phyloP scores from a whole-genome alignment of 2,113 vertebrate genomes.

The Paraplagusia blochii region DNA sequence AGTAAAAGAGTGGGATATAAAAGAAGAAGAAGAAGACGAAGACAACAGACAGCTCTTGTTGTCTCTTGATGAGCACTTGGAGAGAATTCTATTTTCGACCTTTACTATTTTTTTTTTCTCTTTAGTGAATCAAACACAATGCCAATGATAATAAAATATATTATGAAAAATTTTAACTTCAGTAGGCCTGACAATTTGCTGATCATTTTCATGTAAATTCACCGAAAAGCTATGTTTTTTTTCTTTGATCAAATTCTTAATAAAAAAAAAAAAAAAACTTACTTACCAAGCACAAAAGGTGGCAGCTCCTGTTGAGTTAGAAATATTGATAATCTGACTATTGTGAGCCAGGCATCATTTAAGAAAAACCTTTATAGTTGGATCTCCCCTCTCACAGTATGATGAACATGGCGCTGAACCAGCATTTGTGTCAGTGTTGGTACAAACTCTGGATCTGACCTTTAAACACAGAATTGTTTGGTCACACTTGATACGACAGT shows the following conservation, averaged over 20 bases:
- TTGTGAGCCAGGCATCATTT: no score
- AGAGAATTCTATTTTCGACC: constrained; percentile 46
- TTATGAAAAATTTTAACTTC: background rate
- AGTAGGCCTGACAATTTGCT: background rate
- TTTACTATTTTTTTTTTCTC: constrained; percentile 15
- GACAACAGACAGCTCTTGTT: constrained; percentile 62
- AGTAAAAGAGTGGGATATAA: constrained; percentile 68
- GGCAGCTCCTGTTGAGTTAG: no score
- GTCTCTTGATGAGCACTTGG: constrained; percentile 52
- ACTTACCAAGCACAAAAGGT: no score
- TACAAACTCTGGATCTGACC: background rate
- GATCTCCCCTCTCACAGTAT: no score
- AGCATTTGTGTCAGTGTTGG: no score
- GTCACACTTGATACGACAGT: background rate
- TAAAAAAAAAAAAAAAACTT: no score
- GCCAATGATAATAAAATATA: background rate
- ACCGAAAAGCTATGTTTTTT: no score
- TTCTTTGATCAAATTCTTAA: no score
- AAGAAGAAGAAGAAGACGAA: constrained; percentile 60
- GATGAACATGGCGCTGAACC: no score
- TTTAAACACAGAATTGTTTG: background rate
- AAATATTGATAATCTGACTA: no score
- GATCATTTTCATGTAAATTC: no score
- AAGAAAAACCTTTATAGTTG: no score
- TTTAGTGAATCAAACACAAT: background rate